Conservation (phyloP, 2,888 invertebrate species). For the Brachycybe producta region DNA sequence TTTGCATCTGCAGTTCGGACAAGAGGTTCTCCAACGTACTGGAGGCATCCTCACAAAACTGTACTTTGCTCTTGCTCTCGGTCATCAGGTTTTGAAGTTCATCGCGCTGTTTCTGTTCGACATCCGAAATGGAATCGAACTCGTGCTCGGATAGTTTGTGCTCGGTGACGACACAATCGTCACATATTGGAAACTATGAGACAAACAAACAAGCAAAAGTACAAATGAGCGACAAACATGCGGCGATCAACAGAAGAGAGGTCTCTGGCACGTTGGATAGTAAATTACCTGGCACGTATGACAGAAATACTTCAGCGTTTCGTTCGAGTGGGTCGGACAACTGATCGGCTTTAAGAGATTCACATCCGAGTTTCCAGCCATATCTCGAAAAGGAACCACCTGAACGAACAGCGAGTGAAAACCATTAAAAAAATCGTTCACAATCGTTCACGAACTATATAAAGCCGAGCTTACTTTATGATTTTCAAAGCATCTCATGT, state of each 20-base stretch:
- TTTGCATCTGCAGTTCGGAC: conserved; percentile 72
- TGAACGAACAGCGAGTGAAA: conserved; percentile 31
- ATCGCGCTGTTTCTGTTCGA: conserved; percentile 61
- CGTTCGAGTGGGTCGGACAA: conserved; percentile 65
- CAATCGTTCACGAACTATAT: neutral
- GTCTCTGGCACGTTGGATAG: no score
- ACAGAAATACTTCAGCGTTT: conserved; percentile 77
- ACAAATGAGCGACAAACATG: no score
- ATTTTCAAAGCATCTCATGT: conserved; percentile 93
- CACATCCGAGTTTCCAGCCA: conserved; percentile 59
- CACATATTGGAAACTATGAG: conserved; percentile 63
- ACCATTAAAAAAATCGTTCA: neutral
- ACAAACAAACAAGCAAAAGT: neutral
- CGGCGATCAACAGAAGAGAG: no score
- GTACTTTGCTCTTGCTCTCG: conserved; percentile 61
- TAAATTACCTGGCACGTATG: conserved; percentile 53
- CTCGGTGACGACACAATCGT: conserved; percentile 68
- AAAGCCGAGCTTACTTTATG: conserved; percentile 42
- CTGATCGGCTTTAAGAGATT: conserved; percentile 80
- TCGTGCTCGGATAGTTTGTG: conserved; percentile 71
- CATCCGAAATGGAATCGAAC: conserved; percentile 66
- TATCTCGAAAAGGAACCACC: conserved; percentile 75
- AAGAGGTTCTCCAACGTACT: conserved; percentile 62
- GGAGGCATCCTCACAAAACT: conserved; percentile 61
- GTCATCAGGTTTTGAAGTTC: conserved; percentile 59